phyloP scores from a whole-genome alignment of 2,888 invertebrate species.

The Junonia oenone region DNA sequence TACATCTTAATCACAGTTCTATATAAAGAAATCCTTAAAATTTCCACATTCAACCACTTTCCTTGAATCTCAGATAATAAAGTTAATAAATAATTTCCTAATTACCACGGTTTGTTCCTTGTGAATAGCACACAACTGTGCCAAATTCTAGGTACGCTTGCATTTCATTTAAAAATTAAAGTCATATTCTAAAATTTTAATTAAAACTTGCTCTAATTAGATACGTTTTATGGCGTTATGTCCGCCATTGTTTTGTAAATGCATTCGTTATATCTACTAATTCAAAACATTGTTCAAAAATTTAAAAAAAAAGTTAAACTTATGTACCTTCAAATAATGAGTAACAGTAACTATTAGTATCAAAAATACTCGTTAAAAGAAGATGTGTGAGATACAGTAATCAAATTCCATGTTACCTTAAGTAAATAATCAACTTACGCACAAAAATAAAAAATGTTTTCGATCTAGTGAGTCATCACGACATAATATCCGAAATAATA shows the following conservation, averaged over 20 bases:
- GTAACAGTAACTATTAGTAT: too few species aligned
- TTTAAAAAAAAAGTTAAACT: too few species aligned
- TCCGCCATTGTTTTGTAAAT: not conserved
- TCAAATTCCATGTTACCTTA: too few species aligned
- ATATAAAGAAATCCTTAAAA: not conserved
- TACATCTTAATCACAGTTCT: not conserved
- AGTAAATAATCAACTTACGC: too few species aligned
- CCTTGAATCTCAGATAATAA: not conserved
- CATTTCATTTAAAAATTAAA: constrained; percentile 15
- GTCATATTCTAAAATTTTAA: not conserved
- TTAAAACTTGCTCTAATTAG: not conserved
- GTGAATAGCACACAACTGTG: not conserved
- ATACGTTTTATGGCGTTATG: not conserved
- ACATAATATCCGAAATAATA: too few species aligned
- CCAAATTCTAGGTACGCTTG: constrained; percentile 7
- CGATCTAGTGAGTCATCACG: too few species aligned
- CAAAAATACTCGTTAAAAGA: too few species aligned
- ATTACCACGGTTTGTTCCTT: not conserved
- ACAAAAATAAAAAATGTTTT: too few species aligned
- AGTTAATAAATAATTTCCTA: not conserved
- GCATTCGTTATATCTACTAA: not conserved
- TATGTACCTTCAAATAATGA: too few species aligned
- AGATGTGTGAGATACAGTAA: too few species aligned
- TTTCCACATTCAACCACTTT: not conserved
- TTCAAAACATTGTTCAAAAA: not conserved